These are phyloP conservation scores for Cephalopterus ornatus DNA, from an alignment of 2,113 vertebrate genomes.

Conservation along the genomic window DNA sequence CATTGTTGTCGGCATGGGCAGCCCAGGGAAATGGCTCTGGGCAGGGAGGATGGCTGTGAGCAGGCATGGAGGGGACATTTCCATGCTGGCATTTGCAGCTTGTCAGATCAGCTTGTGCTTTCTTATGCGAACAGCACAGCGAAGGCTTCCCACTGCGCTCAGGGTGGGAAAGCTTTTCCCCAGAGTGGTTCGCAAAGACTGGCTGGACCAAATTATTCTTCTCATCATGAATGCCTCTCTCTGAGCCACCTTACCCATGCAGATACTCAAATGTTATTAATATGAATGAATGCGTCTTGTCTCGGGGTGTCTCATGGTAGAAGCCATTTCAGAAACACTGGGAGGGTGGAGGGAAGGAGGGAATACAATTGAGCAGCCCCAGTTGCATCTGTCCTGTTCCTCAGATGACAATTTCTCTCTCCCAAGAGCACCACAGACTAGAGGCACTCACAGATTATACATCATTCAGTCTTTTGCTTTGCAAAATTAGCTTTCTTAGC, in stretches of 20 bases:
- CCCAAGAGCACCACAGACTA: slow-evolving; percentile 27
- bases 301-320: slow-evolving; percentile 19
- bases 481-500: slow-evolving; percentile 42
- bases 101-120: slow-evolving; percentile 8
- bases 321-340: slow-evolving; percentile 37
- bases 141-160: not conserved
- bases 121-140: not conserved
- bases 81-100: not conserved
- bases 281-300: slow-evolving; percentile 57
- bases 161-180: slow-evolving; percentile 42
- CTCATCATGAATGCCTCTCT: slow-evolving; percentile 46
- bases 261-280: slow-evolving; percentile 52
- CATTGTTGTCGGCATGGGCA: rapidly evolving
- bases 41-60: not conserved
- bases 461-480: not conserved
- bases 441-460: slow-evolving; percentile 3
- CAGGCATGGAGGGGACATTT: not conserved
- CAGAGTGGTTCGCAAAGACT: slow-evolving; percentile 22
- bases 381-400: not conserved
- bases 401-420: slow-evolving; percentile 27
- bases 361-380: not conserved
- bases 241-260: slow-evolving; percentile 45
- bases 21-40: not conserved
- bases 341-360: slow-evolving; percentile 34
- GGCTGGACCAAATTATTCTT: slow-evolving; percentile 53